Evolutionary conservation across 2,888 invertebrate genomes (phyloP).

Genomic region (Lycaena phlaeas): DNA sequence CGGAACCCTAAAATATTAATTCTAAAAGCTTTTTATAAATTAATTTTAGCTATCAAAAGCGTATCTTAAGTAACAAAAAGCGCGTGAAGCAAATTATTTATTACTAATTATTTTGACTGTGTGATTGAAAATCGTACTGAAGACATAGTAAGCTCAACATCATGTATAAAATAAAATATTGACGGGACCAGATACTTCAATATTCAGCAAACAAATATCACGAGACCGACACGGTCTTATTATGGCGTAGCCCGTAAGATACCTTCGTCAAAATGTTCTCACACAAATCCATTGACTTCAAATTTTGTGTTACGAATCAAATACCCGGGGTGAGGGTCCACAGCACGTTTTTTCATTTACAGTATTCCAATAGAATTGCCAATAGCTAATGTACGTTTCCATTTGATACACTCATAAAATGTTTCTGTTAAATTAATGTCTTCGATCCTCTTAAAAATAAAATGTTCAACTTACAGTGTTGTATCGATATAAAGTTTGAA

Average conservation of each 20-base stretch:
- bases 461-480: slow-evolving; percentile 48
- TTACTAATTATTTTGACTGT: too few relatives aligned
- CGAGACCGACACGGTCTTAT: slow-evolving; percentile 20
- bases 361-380: slow-evolving; percentile 61
- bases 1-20: too few relatives aligned
- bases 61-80: too few relatives aligned
- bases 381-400: slow-evolving; percentile 59
- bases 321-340: slow-evolving; percentile 32
- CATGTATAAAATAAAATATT: slow-evolving; percentile 10
- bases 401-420: slow-evolving; percentile 57
- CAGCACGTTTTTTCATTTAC: slow-evolving; percentile 66
- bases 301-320: slow-evolving; percentile 55
- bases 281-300: slow-evolving; percentile 45
- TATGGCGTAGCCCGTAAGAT: slow-evolving; percentile 23
- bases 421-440: slow-evolving; percentile 54
- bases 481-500: slow-evolving; percentile 42
- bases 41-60: too few relatives aligned
- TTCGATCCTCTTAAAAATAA: slow-evolving; percentile 42
- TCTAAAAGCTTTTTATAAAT: too few relatives aligned
- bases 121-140: background rate
- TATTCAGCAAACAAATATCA: slow-evolving; percentile 20
- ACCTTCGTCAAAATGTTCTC: slow-evolving; percentile 36
- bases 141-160: slow-evolving; percentile 8
- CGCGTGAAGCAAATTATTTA: too few relatives aligned
- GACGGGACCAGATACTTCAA: slow-evolving; percentile 12